phyloP scores from a whole-genome alignment of 2,113 vertebrate species.

The Pardalotus punctatus region DNA sequence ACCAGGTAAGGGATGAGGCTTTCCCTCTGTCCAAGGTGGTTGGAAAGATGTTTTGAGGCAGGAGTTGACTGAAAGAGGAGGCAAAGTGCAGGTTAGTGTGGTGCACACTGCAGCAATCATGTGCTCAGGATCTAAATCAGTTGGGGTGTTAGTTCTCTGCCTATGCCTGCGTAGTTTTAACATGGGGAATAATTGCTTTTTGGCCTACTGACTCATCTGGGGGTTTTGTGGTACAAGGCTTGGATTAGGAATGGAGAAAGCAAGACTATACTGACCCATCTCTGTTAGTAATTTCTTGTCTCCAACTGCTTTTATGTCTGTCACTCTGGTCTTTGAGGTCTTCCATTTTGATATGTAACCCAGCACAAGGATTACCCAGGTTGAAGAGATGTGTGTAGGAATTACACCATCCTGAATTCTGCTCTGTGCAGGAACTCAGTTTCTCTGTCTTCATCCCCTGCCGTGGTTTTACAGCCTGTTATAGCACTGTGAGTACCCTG shows the following conservation, averaged over 20 bases:
- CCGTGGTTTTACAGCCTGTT: not conserved
- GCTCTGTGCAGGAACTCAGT: not conserved
- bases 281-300: not conserved
- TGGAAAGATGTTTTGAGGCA: not conserved
- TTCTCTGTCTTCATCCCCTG: not conserved
- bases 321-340: not conserved
- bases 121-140: not conserved
- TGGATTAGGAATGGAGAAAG: not conserved
- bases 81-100: not conserved
- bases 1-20: not conserved
- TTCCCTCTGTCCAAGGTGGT: not conserved
- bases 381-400: not conserved
- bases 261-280: no score
- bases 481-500: not conserved
- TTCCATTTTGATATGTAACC: not conserved
- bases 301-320: not conserved
- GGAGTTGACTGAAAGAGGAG: not conserved
- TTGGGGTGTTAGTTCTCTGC: not conserved
- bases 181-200: not conserved
- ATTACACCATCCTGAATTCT: not conserved
- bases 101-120: not conserved
- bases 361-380: not conserved
- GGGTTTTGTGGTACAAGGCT: not conserved
- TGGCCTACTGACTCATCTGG: not conserved
- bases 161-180: not conserved